phyloP scores from a whole-genome alignment of 2,113 vertebrate species.

The Phodopus roborovskii region DNA sequence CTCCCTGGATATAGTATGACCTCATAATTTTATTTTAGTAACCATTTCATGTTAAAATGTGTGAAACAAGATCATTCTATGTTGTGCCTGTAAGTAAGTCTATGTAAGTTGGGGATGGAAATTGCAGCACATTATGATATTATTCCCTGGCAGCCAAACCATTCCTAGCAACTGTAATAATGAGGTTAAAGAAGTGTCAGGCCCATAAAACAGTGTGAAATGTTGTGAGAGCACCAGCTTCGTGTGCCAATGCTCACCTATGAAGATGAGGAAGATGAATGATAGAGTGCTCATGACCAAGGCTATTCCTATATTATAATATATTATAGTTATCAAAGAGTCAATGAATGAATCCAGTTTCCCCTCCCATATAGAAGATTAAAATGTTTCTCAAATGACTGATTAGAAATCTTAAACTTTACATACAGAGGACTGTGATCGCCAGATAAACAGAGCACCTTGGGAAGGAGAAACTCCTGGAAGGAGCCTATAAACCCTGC shows the following conservation, averaged over 20 bases:
- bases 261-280: neutral
- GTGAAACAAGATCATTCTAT: neutral
- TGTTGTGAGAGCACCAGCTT: neutral
- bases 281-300: neutral
- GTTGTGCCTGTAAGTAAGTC: neutral
- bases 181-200: neutral
- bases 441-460: neutral
- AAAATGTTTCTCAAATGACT: neutral
- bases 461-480: neutral
- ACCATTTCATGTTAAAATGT: neutral
- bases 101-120: neutral
- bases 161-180: neutral
- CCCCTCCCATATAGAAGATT: neutral
- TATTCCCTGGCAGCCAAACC: neutral
- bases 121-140: neutral
- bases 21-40: conserved; percentile 13
- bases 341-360: neutral
- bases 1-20: neutral
- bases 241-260: neutral
- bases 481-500: neutral
- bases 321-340: neutral
- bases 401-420: neutral
- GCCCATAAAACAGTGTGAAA: neutral
- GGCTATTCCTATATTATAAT: neutral
- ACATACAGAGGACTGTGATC: neutral